A percentile compares a stretch with the other conserved stretches of the same genome.
Conservation (phyloP, 2,797 vertebrate species). For the Carduelis carduelis region DNA sequence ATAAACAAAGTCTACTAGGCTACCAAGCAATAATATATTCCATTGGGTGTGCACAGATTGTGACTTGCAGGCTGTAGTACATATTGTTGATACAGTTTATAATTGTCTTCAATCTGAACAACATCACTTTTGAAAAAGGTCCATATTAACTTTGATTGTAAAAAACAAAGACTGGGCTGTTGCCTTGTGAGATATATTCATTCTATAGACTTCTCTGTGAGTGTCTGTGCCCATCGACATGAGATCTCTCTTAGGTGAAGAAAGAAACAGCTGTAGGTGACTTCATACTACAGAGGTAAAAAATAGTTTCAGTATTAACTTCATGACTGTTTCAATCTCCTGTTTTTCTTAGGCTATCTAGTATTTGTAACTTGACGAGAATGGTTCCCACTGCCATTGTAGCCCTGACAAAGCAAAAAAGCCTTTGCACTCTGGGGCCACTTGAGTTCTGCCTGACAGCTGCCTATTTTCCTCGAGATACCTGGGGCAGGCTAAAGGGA, state of each 20-base stretch:
- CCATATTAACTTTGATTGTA: constrained; percentile 34
- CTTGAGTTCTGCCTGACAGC: constrained; percentile 36
- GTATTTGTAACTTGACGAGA: constrained; percentile 42
- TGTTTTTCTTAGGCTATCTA: constrained; percentile 56
- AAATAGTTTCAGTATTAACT: constrained; percentile 44
- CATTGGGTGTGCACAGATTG: constrained; percentile 64
- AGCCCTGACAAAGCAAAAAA: constrained; percentile 57
- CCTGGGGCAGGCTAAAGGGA: not conserved
- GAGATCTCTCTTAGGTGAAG: constrained; percentile 26
- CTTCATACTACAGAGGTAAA: constrained; percentile 44
- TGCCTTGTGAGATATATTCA: constrained; percentile 28
- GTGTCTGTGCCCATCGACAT: constrained; percentile 17
- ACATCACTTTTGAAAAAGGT: constrained; percentile 44
- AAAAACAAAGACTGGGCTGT: not conserved
- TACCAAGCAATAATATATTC: constrained; percentile 74
- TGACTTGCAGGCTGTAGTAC: constrained; percentile 63
- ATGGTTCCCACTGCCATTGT: constrained; percentile 54
- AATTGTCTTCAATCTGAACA: constrained; percentile 54
- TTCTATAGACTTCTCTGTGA: constrained; percentile 40
- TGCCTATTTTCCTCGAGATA: not conserved
- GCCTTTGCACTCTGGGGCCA: constrained; percentile 45
- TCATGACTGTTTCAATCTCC: constrained; percentile 60
- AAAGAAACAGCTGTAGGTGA: constrained; percentile 38
- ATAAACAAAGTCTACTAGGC: constrained; percentile 73
- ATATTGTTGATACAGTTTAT: constrained; percentile 64